Conservation (phyloP, 2,113 vertebrate genomes). For the Oryzias javanicus region DNA sequence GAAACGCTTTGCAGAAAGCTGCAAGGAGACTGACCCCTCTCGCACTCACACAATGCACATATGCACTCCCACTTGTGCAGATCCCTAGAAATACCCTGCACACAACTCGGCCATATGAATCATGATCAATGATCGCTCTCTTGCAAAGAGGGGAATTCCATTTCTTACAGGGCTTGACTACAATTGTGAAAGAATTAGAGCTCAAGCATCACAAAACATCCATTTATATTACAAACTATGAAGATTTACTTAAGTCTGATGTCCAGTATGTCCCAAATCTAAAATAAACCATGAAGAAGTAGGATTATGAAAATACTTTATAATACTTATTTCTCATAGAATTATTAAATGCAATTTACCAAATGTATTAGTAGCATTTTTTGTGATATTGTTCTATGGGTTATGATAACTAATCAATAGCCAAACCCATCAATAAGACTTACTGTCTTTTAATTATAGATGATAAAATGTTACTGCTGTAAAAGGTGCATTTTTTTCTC, state of each 20-base stretch:
- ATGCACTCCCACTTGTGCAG: constrained; percentile 11
- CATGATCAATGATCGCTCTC: constrained; percentile 31
- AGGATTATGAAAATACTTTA: constrained; percentile 2
- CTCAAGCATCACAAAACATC: constrained; percentile 21
- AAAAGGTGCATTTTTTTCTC: no score
- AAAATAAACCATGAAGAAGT: background rate
- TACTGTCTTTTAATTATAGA: no score
- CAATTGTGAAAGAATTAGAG: constrained; percentile 44
- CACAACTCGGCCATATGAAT: constrained; percentile 39
- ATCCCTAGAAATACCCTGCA: constrained; percentile 11
- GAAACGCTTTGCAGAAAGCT: constrained; percentile 54
- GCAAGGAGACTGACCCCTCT: constrained; percentile 32
- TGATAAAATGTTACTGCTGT: no score
- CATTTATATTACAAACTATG: constrained; percentile 2
- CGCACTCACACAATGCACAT: constrained; percentile 25
- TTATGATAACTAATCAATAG: no score
- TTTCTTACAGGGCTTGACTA: constrained; percentile 28
- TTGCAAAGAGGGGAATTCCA: constrained; percentile 66
- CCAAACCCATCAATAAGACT: no score
- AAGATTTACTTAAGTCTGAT: constrained; percentile 3
- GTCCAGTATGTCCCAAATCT: background rate
- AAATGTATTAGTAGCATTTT: no score
- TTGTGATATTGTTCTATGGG: no score
- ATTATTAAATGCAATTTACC: no score
- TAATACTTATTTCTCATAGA: background rate